Base-by-base conservation (phyloP, 2,797 vertebrate genomes). In the Stomatorhinus walkeri region DNA sequence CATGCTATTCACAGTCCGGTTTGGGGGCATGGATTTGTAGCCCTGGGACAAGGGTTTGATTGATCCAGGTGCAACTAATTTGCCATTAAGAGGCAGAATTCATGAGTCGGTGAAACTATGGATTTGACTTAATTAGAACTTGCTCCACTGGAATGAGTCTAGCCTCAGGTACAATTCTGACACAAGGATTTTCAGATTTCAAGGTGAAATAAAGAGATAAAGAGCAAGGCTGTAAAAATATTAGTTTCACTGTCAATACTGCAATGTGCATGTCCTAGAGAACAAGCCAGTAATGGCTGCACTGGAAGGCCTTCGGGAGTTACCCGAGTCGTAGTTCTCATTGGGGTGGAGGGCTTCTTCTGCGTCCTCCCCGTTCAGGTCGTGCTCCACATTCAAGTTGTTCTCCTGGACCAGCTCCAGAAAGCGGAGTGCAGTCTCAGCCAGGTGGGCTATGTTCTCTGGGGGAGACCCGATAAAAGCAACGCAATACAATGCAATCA, bases 291-390 rank as follows among this genome's bases (percentile, higher is more conserved):
- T 81, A 8, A 46, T n/a, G 76, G 16, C 76, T 79, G 36, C 14
- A 5, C 19, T 79, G 72, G 43, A n/a, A 79, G 22, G 46, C 48
- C n/a, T 14, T 46, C 10, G 4, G n/a, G 12, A 14, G 22, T 46
- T 94, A 99, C 98, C 98, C 89, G 97, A 98, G 95, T 99, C 98
- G 59, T 99, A 99, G 93, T 98, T 99, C 90, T 98, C 97, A 89
- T 96, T 98, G 59, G 97, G 97, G 89, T 97, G 97, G 46, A 97
- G 96, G 0, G 91, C 93, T 92, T 98, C 98, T 94, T 98, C 98
- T 0, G 91, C 92, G 92, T 99, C 98, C 93, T 99, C 98, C 84
- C 96, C 96, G 49, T 94, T 96, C 72, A 96, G 91, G 36, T 99
- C 98, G 88, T 97, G 97, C 93, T 99, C 98, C 68, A 95, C 96